Percentiles rank a stretch among this genome's conserved stretches.
Conservation (phyloP, 2,888 invertebrate genomes). For the Hypomecis atomaria region DNA sequence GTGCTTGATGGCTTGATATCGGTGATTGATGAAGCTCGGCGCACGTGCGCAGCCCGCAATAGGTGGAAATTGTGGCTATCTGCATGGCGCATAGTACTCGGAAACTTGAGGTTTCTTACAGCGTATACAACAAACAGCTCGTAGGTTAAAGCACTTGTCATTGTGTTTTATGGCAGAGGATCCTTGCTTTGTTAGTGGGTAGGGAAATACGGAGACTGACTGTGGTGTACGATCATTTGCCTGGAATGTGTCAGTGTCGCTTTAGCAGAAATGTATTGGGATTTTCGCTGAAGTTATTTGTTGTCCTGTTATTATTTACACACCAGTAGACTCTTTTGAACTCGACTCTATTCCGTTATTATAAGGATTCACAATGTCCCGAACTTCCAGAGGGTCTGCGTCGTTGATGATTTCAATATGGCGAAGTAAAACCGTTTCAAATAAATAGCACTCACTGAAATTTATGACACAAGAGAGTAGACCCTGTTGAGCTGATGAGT, state of each 20-base stretch:
- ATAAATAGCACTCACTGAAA: too few species aligned
- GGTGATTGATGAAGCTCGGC: conserved; percentile 23
- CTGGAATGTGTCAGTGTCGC: background rate
- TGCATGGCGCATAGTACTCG: background rate
- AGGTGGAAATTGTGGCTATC: conserved; percentile 15
- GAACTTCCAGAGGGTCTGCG: too few species aligned
- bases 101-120: conserved; percentile 17
- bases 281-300: conserved; percentile 1
- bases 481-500: too few species aligned
- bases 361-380: too few species aligned
- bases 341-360: too few species aligned
- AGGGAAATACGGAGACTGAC: conserved; percentile 23
- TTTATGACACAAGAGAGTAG: too few species aligned
- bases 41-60: conserved; percentile 27
- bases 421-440: too few species aligned
- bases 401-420: too few species aligned
- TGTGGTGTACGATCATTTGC: background rate
- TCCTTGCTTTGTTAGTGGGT: conserved; percentile 6
- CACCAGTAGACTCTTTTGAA: too few species aligned
- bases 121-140: background rate
- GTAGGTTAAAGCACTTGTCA: conserved; percentile 11
- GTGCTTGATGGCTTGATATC: conserved; percentile 1
- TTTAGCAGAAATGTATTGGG: conserved; percentile 7
- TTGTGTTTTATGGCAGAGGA: conserved; percentile 19
- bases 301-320: too few species aligned